phyloP scores from a whole-genome alignment of 1,140 invertebrate genomes.

The Drosophila nebulosa region DNA sequence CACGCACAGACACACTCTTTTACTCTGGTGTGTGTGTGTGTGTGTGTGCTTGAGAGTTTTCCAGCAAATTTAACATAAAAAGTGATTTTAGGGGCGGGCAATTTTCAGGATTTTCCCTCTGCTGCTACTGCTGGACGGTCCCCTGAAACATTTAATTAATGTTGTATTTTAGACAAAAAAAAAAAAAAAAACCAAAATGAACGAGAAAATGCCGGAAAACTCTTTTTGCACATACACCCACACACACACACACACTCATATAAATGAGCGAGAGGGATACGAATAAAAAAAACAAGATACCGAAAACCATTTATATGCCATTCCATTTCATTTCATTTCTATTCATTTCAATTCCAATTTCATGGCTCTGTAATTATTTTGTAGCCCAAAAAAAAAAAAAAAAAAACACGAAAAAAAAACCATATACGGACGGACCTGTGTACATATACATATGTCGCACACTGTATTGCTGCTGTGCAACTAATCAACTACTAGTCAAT shows the following conservation, averaged over 20 bases:
- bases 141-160: constrained; percentile 8
- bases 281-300: neutral
- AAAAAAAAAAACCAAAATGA: neutral
- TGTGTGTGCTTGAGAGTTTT: constrained; percentile 28
- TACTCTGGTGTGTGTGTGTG: constrained; percentile 2
- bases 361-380: constrained; percentile 69
- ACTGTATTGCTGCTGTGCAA: constrained; percentile 31
- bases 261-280: neutral
- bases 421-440: neutral
- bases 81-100: constrained; percentile 25
- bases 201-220: neutral
- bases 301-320: constrained; percentile 48
- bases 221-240: neutral
- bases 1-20: neutral
- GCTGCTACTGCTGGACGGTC: neutral
- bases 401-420: neutral
- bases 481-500: constrained; percentile 58
- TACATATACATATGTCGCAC: neutral
- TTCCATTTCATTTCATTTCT: constrained; percentile 44
- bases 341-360: constrained; percentile 70
- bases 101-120: constrained; percentile 11
- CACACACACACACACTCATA: neutral
- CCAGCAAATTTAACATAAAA: constrained; percentile 66
- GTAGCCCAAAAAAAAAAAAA: constrained; percentile 25
- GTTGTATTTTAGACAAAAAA: neutral